Conservation (phyloP, 2,113 vertebrate species). For the Chaenocephalus aceratus region DNA sequence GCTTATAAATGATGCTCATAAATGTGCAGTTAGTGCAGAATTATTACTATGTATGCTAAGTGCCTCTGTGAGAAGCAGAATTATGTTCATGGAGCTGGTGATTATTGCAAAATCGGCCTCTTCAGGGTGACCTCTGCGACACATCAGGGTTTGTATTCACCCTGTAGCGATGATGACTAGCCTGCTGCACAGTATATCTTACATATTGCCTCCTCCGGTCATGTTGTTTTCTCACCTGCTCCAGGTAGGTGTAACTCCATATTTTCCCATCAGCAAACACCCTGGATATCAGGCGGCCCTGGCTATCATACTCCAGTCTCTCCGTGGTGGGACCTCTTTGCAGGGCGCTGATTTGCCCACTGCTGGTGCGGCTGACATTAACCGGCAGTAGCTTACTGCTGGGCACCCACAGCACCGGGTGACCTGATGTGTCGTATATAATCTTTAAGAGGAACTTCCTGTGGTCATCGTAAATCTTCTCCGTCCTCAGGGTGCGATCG, state of each 20-base stretch:
- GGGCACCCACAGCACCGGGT: constrained; percentile 96
- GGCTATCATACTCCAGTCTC: constrained; percentile 92
- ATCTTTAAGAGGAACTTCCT: constrained; percentile 98
- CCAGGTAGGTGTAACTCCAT: constrained; percentile 98
- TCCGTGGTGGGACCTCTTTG: constrained; percentile 94
- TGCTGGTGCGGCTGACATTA: constrained; percentile 94
- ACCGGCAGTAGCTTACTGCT: constrained; percentile 98
- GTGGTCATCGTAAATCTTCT: constrained; percentile 99
- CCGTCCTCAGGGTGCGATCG: constrained; percentile 95
- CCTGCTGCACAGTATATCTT: constrained; percentile 21
- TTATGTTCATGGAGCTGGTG: neutral
- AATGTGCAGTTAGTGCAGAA: constrained; percentile 14
- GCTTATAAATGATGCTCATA: constrained; percentile 8
- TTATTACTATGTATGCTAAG: constrained; percentile 11
- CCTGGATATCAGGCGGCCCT: constrained; percentile 93
- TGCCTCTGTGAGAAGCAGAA: constrained; percentile 9
- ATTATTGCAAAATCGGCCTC: constrained; percentile 31
- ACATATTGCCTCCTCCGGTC: constrained; percentile 12
- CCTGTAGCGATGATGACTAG: constrained; percentile 32
- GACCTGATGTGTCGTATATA: constrained; percentile 93
- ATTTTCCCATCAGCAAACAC: constrained; percentile 98
- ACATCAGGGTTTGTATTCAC: constrained; percentile 15
- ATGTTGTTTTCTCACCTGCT: constrained; percentile 88
- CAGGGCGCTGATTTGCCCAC: constrained; percentile 93
- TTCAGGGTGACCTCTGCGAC: constrained; percentile 41